Percentiles rank a stretch among this genome's conserved stretches.
phyloP scores from a whole-genome alignment of 2,113 vertebrate species.

The Bostrychus sinensis region DNA sequence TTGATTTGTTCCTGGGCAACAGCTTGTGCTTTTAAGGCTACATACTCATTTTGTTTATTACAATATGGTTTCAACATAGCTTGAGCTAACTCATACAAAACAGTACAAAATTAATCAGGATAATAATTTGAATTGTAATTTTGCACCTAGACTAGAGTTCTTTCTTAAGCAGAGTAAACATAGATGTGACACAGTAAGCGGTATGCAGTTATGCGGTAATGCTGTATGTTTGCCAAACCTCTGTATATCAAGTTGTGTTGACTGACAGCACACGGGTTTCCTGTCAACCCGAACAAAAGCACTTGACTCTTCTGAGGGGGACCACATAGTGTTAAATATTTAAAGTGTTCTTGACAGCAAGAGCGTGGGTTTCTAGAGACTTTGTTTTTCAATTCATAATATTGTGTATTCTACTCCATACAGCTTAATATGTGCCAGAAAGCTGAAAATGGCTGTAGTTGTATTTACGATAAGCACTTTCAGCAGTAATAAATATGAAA shows the following conservation, averaged over 20 bases:
- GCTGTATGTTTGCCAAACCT: not conserved
- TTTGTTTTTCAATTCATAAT: not conserved
- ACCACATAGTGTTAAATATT: constrained; percentile 6
- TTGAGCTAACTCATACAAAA: too few relatives aligned
- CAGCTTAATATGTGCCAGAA: not conserved
- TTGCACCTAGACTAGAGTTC: too few relatives aligned
- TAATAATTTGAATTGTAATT: too few relatives aligned
- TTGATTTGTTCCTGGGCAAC: too few relatives aligned
- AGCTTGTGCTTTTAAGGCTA: too few relatives aligned
- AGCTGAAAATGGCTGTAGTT: not conserved
- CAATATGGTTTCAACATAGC: too few relatives aligned
- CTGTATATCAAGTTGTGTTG: not conserved
- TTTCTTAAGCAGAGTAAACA: not conserved
- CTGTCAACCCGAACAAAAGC: not conserved
- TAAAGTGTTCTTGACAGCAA: constrained; percentile 8
- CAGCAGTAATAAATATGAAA: too few relatives aligned
- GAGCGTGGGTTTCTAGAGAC: not conserved
- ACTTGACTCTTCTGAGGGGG: not conserved
- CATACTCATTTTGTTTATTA: too few relatives aligned
- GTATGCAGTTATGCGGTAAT: not conserved
- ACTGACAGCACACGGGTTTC: not conserved
- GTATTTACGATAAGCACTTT: too few relatives aligned
- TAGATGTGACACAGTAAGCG: too few relatives aligned
- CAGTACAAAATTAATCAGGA: too few relatives aligned
- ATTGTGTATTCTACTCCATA: not conserved